Conservation (phyloP, 2,113 vertebrate genomes). For the western clawed frog (Xenopus tropicalis) region UCB_Xtro_10.0 CM004450.2:29650001-29650500, state of each 20-base stretch:
- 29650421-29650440: too few relatives aligned
- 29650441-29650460: too few relatives aligned
- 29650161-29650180: conserved; percentile 86
- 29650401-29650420: too few relatives aligned
- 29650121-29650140: conserved; percentile 90
- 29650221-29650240: conserved; percentile 90
- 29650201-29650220: conserved; percentile 88
- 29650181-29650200: conserved; percentile 84
- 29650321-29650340: too few relatives aligned
- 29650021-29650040: conserved; percentile 70
- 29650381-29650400: too few relatives aligned
- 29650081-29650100: conserved; percentile 68
- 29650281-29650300: conserved; percentile 66
- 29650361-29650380: too few relatives aligned
- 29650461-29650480: too few relatives aligned
- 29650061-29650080: conserved; percentile 67
- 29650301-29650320: conserved; percentile 53
- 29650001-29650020: conserved; percentile 64
- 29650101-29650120: conserved; percentile 90
- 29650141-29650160: conserved; percentile 85
- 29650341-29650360: too few relatives aligned
- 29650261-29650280: conserved; percentile 70
- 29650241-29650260: conserved; percentile 66
- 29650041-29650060: conserved; percentile 69
- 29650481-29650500: too few relatives aligned